Evolutionary conservation across 2,113 vertebrate species (phyloP).

Genomic region (Pan paniscus): DNA sequence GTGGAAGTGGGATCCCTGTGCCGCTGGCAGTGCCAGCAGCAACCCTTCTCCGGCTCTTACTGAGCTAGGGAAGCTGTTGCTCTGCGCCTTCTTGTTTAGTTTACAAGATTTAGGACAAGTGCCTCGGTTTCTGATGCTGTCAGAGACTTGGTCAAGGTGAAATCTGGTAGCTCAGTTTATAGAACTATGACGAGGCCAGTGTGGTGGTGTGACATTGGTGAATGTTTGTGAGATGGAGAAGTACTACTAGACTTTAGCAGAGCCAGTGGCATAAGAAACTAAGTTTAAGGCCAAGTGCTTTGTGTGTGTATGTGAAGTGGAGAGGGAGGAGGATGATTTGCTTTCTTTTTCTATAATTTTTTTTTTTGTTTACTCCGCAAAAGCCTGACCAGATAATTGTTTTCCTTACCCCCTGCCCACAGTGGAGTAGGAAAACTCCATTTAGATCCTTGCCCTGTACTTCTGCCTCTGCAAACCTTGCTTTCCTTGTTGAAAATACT

Average conservation of each 20-base stretch:
- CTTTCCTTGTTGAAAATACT: neutral
- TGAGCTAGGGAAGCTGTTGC: neutral
- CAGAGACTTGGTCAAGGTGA: neutral
- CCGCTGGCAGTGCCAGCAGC: accelerated
- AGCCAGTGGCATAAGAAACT: neutral
- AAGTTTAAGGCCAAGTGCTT: neutral
- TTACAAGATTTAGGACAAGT: neutral
- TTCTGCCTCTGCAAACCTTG: neutral
- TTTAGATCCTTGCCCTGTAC: neutral
- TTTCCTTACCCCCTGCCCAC: neutral
- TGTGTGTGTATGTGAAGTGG: neutral
- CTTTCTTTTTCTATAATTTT: neutral
- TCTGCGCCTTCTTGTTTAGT: neutral
- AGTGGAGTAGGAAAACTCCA: too few relatives aligned
- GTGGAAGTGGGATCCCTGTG: neutral
- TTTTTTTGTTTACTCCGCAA: neutral
- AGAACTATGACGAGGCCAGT: neutral
- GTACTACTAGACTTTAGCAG: too few relatives aligned
- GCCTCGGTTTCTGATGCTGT: neutral
- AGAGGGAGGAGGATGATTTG: neutral
- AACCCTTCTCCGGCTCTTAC: neutral
- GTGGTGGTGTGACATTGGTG: neutral
- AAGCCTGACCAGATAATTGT: neutral
- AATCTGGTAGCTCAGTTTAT: neutral
- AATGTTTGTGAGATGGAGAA: neutral